Evolutionary conservation across 2,113 vertebrate genomes (phyloP).

Genomic region (Amia ocellicauda): DNA sequence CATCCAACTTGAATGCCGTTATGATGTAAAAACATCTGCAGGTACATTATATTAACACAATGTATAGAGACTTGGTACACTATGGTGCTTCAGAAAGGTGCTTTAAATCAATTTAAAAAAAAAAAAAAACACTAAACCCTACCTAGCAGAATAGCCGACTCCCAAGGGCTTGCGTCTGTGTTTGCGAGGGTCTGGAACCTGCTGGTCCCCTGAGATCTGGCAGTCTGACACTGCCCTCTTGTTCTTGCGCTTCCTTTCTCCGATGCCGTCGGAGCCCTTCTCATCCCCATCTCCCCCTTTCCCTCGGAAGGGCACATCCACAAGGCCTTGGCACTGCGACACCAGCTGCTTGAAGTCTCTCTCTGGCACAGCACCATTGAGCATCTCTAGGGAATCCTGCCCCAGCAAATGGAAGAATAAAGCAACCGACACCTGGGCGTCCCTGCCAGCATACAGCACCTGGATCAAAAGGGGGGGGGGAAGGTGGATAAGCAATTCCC

Average conservation of each 20-base stretch:
- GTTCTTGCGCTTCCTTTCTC: slow-evolving; percentile 59
- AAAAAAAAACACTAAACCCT: slow-evolving; percentile 5
- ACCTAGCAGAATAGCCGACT: slow-evolving; percentile 90
- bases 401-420: slow-evolving; percentile 84
- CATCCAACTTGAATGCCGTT: no score
- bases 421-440: slow-evolving; percentile 88
- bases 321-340: slow-evolving; percentile 74
- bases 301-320: slow-evolving; percentile 84
- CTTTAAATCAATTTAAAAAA: no score
- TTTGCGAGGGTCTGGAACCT: slow-evolving; percentile 80
- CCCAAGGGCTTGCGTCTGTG: slow-evolving; percentile 86
- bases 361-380: slow-evolving; percentile 30
- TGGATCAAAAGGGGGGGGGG: slow-evolving; percentile 33
- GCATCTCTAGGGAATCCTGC: slow-evolving; percentile 46
- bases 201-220: slow-evolving; percentile 64
- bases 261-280: slow-evolving; percentile 34
- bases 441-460: slow-evolving; percentile 86
- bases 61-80: no score
- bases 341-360: slow-evolving; percentile 64
- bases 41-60: no score
- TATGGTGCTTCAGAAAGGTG: no score
- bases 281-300: slow-evolving; percentile 54
- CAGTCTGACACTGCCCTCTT: slow-evolving; percentile 53
- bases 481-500: background rate
- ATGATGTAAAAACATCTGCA: no score